Evolutionary conservation across 1,140 invertebrate species (phyloP).

Genomic region (Cydia fagiglandana): DNA sequence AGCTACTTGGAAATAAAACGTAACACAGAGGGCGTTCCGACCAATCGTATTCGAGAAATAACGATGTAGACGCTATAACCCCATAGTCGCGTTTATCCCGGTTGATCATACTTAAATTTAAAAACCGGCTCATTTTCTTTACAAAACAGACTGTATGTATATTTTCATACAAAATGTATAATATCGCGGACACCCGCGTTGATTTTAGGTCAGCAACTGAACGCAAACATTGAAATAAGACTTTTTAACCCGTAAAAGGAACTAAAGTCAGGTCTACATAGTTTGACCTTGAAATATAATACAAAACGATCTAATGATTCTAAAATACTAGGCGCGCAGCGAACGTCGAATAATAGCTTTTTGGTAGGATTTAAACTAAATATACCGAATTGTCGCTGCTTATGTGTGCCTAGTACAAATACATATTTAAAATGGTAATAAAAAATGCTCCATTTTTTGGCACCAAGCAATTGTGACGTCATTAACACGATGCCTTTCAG

Average conservation of each 20-base stretch:
- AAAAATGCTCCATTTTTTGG: neutral
- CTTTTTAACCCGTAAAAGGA: neutral
- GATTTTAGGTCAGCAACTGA: neutral
- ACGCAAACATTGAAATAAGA: neutral
- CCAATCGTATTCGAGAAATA: too few species aligned
- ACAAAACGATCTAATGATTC: neutral
- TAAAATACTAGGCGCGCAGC: too few species aligned
- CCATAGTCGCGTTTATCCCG: too few species aligned
- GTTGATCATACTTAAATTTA: too few species aligned
- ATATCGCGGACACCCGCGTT: neutral
- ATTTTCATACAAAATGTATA: neutral
- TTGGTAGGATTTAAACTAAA: too few species aligned
- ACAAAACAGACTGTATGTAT: neutral
- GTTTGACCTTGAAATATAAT: neutral
- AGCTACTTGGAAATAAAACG: too few species aligned
- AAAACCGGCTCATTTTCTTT: too few species aligned
- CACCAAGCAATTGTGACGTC: neutral
- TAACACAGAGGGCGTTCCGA: too few species aligned
- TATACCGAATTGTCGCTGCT: too few species aligned
- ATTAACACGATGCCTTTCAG: neutral
- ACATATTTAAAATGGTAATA: neutral
- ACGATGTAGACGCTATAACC: too few species aligned
- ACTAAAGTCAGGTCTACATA: neutral
- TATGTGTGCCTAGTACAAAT: too few species aligned
- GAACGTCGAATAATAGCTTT: too few species aligned